These are phyloP conservation scores for Sceloporus tristichus DNA, from an alignment of 2,113 vertebrate genomes.

Conservation along the genomic window DNA sequence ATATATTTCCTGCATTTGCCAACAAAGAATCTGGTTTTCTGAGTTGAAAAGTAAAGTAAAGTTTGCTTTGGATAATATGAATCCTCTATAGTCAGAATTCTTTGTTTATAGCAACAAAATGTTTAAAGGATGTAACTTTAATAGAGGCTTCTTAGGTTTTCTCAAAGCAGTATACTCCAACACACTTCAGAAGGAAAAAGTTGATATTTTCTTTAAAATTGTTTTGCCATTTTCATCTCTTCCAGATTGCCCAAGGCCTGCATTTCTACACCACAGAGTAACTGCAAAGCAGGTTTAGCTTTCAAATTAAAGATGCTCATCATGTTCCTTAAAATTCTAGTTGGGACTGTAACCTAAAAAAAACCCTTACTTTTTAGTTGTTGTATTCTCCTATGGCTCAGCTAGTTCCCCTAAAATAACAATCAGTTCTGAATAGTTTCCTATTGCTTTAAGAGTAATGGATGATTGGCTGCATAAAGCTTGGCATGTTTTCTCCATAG, in stretches of 20 bases:
- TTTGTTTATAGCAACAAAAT: not conserved
- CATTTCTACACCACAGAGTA: not conserved
- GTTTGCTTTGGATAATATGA: not conserved
- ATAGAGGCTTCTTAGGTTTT: not conserved
- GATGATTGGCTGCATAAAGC: not conserved
- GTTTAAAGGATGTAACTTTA: not conserved
- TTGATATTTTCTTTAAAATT: not conserved
- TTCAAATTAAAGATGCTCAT: not conserved
- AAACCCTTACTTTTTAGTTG: not conserved
- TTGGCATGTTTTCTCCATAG: not conserved
- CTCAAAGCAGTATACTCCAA: not conserved
- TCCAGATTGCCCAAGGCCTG: not conserved
- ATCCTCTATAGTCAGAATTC: not conserved
- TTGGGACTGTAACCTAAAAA: not conserved
- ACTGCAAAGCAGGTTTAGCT: not conserved
- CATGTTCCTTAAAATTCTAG: not conserved
- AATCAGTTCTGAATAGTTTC: not conserved
- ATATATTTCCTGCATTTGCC: not conserved
- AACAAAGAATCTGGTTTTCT: not conserved
- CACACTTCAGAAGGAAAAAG: not conserved
- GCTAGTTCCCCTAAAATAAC: not conserved
- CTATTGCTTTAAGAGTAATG: not conserved
- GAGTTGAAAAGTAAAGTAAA: not conserved
- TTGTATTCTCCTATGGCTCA: not conserved
- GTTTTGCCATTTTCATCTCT: not conserved